Evolutionary conservation across 2,113 vertebrate species (phyloP).

Genomic region (Pygoscelis adeliae): DNA sequence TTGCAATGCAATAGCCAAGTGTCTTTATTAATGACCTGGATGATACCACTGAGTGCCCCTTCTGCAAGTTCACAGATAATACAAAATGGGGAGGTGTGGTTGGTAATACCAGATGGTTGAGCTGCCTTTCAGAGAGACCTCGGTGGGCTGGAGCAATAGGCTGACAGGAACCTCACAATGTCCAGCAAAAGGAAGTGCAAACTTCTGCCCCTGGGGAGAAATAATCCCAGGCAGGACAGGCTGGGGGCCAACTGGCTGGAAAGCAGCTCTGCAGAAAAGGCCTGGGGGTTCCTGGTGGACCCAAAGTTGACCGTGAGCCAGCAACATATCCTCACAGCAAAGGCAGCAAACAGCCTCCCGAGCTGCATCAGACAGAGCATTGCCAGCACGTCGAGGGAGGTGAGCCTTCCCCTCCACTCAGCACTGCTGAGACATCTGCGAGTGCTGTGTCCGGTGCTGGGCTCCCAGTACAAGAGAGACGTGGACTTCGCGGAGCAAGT

Average conservation of each 20-base stretch:
- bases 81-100: not conserved
- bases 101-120: not conserved
- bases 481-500: accelerated
- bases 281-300: not conserved
- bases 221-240: not conserved
- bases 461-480: not conserved
- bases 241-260: not conserved
- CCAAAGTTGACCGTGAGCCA: not conserved
- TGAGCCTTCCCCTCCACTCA: not conserved
- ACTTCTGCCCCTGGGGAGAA: not conserved
- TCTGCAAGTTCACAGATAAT: not conserved
- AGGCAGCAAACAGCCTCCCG: not conserved
- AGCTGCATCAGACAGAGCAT: not conserved
- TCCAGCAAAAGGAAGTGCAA: not conserved
- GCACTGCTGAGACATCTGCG: not conserved
- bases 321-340: not conserved
- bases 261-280: not conserved
- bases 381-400: not conserved
- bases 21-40: not conserved
- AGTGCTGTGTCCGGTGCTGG: not conserved
- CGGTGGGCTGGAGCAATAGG: accelerated
- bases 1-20: not conserved
- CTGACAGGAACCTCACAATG: not conserved
- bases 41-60: not conserved
- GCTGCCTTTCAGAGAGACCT: not conserved